These are phyloP conservation scores for Drymodes brunneopygia DNA, from an alignment of 2,113 vertebrate genomes.

Conservation along the genomic window DNA sequence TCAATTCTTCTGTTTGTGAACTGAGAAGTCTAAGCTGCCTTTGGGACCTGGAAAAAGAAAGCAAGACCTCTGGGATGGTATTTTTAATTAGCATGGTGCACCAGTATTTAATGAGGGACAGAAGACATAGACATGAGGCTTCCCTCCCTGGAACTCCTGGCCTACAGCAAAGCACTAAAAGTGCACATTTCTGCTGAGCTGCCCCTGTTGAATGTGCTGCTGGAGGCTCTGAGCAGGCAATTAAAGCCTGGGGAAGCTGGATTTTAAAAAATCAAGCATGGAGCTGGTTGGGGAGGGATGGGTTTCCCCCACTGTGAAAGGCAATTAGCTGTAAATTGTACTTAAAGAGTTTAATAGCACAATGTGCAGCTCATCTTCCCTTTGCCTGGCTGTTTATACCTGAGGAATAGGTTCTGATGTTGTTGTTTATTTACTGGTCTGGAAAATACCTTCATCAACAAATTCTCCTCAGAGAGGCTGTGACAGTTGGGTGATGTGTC, in stretches of 20 bases:
- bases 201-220: not conserved
- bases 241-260: not conserved
- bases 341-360: slow-evolving; percentile 9
- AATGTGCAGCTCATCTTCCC: not conserved
- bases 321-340: slow-evolving; percentile 20
- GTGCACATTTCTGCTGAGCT: not conserved
- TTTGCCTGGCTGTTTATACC: not conserved
- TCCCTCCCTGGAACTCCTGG: not conserved
- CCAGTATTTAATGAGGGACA: not conserved
- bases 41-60: not conserved
- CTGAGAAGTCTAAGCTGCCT: not conserved
- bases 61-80: not conserved
- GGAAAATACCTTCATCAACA: not conserved
- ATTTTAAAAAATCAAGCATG: not conserved
- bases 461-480: not conserved
- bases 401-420: not conserved
- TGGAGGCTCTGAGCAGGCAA: not conserved
- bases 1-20: not conserved
- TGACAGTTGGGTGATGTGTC: slow-evolving; percentile 15
- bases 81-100: not conserved
- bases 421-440: slow-evolving; percentile 34
- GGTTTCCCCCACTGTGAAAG: not conserved
- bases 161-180: not conserved
- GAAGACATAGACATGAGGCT: not conserved
- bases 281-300: not conserved